phyloP scores from a whole-genome alignment of 1,140 invertebrate genomes.

The Amphibalanus amphitrite region DNA sequence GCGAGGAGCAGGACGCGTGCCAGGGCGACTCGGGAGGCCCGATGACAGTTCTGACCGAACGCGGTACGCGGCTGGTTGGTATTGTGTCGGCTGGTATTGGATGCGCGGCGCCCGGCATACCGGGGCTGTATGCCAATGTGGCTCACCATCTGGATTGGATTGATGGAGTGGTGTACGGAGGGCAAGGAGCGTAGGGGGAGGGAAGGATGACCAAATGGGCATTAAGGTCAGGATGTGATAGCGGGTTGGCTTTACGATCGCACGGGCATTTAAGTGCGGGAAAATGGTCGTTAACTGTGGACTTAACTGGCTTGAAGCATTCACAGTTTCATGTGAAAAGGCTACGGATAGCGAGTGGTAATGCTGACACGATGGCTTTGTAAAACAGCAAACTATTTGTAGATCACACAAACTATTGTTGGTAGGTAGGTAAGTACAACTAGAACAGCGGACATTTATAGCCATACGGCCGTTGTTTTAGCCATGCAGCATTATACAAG shows the following conservation, averaged over 20 bases:
- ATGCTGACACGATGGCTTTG: too few relatives aligned
- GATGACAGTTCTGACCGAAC: slow-evolving; percentile 15
- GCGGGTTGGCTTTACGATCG: not conserved
- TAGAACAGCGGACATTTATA: too few relatives aligned
- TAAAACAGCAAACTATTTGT: too few relatives aligned
- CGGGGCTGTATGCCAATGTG: slow-evolving; percentile 52
- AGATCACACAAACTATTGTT: too few relatives aligned
- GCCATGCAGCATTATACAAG: too few relatives aligned
- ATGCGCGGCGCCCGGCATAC: slow-evolving; percentile 41
- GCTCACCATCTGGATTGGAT: slow-evolving; percentile 38
- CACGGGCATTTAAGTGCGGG: too few relatives aligned
- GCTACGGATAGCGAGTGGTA: too few relatives aligned
- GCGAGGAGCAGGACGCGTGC: slow-evolving; percentile 7
- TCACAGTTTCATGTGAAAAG: too few relatives aligned
- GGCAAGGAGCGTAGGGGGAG: not conserved
- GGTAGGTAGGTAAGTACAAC: too few relatives aligned
- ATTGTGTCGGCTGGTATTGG: slow-evolving; percentile 51
- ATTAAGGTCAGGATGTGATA: not conserved
- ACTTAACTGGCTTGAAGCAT: not conserved
- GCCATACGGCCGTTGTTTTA: too few relatives aligned
- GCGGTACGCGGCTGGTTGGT: slow-evolving; percentile 41
- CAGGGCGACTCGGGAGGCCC: slow-evolving; percentile 20
- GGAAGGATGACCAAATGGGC: not conserved
- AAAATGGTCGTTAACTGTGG: not conserved
- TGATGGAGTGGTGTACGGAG: slow-evolving; percentile 11